Conservation (phyloP, 2,113 vertebrate genomes). For the Calidris pugnax region DNA sequence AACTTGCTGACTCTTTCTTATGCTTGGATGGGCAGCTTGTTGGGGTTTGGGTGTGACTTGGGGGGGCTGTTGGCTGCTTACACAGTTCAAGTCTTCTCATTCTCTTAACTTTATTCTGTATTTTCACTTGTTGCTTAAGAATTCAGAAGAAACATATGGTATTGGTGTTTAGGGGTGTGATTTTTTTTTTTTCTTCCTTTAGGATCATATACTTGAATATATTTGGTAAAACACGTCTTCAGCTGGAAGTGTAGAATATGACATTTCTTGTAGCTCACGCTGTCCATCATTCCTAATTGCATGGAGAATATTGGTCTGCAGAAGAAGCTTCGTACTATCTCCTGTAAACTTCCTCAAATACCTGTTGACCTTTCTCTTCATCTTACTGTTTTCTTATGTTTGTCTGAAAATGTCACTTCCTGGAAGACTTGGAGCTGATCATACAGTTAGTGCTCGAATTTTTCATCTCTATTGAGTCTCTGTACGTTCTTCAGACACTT, state of each 20-base stretch:
- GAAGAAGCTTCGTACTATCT: background rate
- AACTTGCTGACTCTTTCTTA: background rate
- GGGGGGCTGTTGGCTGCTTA: background rate
- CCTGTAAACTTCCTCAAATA: conserved; percentile 27
- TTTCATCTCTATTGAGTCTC: conserved; percentile 1
- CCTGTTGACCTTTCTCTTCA: conserved; percentile 48
- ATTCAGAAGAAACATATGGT: background rate
- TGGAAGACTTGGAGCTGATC: background rate
- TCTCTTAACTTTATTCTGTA: background rate
- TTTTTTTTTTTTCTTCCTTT: background rate
- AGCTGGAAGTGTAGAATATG: background rate
- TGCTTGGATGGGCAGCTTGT: background rate
- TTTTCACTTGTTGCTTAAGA: background rate
- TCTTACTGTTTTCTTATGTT: conserved; percentile 28
- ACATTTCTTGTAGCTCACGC: background rate
- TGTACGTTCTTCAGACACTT: background rate
- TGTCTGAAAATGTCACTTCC: conserved; percentile 35
- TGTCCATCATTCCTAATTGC: conserved; percentile 11
- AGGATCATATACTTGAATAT: background rate
- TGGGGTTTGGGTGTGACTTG: background rate
- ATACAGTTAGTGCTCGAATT: background rate
- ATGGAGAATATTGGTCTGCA: background rate
- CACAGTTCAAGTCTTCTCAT: background rate
- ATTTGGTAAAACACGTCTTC: background rate
- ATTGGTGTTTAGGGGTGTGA: background rate